Evolutionary conservation across 2,113 vertebrate genomes (phyloP).

Genomic region (Nestor notabilis): DNA sequence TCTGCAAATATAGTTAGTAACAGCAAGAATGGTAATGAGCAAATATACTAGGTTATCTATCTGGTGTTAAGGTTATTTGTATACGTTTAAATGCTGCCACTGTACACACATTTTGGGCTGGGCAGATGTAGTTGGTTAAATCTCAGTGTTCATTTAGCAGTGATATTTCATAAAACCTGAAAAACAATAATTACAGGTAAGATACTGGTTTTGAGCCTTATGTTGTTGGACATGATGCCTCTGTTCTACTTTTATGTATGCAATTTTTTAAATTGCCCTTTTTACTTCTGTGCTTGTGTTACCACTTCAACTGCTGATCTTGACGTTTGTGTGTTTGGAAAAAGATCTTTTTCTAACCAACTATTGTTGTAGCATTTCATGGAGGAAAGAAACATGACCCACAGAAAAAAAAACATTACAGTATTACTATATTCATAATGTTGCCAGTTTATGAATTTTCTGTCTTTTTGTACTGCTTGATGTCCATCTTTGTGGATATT

Average conservation of each 20-base stretch:
- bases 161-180: background rate
- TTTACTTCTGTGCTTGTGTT: background rate
- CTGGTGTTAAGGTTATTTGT: background rate
- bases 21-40: background rate
- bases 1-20: background rate
- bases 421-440: background rate
- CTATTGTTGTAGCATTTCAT: background rate
- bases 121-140: background rate
- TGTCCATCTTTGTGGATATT: background rate
- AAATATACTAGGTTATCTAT: background rate
- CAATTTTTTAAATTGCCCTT: background rate
- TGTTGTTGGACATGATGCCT: background rate
- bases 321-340: background rate
- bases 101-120: background rate
- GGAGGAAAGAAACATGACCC: background rate
- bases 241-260: background rate
- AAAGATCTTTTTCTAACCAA: background rate
- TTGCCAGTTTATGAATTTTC: background rate
- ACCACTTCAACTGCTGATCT: background rate
- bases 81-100: background rate
- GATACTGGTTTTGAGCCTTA: background rate
- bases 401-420: background rate
- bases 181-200: background rate
- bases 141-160: background rate
- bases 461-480: background rate